Conservation (phyloP, 2,113 vertebrate species). For the Cettia cetti region DNA sequence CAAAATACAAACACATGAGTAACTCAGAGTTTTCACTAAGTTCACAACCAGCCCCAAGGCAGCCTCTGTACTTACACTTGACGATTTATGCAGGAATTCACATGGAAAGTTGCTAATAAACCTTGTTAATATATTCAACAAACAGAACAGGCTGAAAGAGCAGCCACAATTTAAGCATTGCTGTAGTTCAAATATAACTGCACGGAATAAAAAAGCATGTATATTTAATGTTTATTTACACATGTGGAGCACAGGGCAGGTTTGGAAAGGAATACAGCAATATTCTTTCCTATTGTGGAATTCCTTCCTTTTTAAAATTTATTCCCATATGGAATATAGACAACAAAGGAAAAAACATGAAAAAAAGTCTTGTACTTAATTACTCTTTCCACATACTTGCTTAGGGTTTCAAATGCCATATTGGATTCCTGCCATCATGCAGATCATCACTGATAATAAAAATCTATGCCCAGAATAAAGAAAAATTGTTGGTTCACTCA, state of each 20-base stretch:
- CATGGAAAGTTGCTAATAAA: not conserved
- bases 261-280: not conserved
- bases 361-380: not conserved
- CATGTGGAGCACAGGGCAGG: not conserved
- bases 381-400: not conserved
- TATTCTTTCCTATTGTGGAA: not conserved
- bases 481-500: not conserved
- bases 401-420: constrained; percentile 3
- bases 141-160: not conserved
- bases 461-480: not conserved
- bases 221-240: not conserved
- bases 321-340: not conserved
- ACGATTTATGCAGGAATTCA: not conserved
- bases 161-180: not conserved
- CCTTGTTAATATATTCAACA: not conserved
- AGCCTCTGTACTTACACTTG: not conserved
- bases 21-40: not conserved
- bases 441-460: constrained; percentile 15
- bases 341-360: not conserved
- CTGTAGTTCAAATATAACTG: not conserved
- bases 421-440: constrained; percentile 13
- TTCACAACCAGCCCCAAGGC: not conserved
- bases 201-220: not conserved
- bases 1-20: not conserved
- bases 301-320: not conserved